These are phyloP conservation scores for Melanotaenia duboulayi DNA, from an alignment of 2,113 vertebrate species.

Conservation along the genomic window DNA sequence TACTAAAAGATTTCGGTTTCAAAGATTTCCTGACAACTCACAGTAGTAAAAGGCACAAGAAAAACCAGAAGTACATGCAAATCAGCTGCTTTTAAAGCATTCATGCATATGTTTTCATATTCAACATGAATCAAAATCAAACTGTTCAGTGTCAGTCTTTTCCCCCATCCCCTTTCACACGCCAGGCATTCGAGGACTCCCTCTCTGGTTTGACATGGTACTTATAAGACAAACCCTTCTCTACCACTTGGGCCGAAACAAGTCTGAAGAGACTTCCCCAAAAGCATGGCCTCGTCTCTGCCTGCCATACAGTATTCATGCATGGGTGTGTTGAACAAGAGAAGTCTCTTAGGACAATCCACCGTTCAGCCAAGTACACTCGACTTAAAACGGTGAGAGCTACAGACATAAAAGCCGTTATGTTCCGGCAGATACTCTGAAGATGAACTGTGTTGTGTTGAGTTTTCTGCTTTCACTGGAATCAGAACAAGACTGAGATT, in stretches of 20 bases:
- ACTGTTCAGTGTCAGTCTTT: neutral
- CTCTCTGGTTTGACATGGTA: conserved; percentile 1
- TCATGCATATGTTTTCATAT: too few relatives aligned
- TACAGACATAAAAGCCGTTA: conserved; percentile 44
- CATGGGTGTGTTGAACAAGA: conserved; percentile 42
- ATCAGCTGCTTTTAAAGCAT: too few relatives aligned
- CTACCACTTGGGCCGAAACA: conserved; percentile 5
- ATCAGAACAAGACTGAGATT: conserved; percentile 20
- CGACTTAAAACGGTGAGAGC: conserved; percentile 42
- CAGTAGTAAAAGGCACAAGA: too few relatives aligned
- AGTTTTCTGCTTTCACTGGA: conserved; percentile 30
- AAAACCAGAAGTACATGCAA: too few relatives aligned
- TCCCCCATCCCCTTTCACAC: neutral
- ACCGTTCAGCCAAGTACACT: conserved; percentile 36
- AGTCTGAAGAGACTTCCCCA: conserved; percentile 27
- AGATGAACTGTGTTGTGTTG: conserved; percentile 33
- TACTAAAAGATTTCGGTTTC: neutral
- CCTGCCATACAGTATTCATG: conserved; percentile 56
- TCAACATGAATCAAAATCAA: neutral
- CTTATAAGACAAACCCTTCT: conserved; percentile 18
- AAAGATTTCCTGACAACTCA: too few relatives aligned
- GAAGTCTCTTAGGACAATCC: conserved; percentile 46
- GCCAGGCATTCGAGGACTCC: conserved; percentile 11
- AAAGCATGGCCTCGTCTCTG: conserved; percentile 26
- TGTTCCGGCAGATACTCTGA: conserved; percentile 42